Evolutionary conservation across 2,888 invertebrate species (phyloP).

Genomic region (Melieria omissa): DNA sequence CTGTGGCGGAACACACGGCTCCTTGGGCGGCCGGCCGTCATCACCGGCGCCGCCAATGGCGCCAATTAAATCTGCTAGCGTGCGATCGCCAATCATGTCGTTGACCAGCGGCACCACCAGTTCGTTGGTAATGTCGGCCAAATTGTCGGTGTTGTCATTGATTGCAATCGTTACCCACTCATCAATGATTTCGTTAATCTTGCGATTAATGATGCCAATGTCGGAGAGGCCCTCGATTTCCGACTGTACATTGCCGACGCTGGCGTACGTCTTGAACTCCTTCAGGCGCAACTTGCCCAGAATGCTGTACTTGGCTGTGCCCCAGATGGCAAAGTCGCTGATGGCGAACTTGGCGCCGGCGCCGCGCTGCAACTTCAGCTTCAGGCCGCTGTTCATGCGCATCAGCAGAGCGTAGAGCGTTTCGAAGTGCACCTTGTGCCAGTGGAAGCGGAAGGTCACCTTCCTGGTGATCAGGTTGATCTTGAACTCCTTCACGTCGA

Average conservation of each 20-base stretch:
- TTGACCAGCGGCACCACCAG: slow-evolving; percentile 51
- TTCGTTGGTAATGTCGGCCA: slow-evolving; percentile 48
- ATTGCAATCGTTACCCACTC: slow-evolving; percentile 54
- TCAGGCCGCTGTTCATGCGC: slow-evolving; percentile 26
- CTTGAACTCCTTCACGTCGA: slow-evolving; percentile 49
- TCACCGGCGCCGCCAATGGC: slow-evolving; percentile 47
- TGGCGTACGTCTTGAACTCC: slow-evolving; percentile 48
- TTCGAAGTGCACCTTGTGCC: slow-evolving; percentile 47
- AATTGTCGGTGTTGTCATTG: slow-evolving; percentile 57
- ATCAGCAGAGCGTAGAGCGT: slow-evolving; percentile 52
- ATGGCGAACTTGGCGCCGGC: slow-evolving; percentile 56
- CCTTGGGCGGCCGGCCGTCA: slow-evolving; percentile 29
- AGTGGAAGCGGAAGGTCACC: slow-evolving; percentile 50
- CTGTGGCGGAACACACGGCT: slow-evolving; percentile 40
- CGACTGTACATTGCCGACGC: slow-evolving; percentile 54
- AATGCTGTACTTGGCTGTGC: slow-evolving; percentile 50
- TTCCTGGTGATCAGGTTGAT: slow-evolving; percentile 47
- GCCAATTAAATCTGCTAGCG: slow-evolving; percentile 52
- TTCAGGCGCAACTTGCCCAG: slow-evolving; percentile 48
- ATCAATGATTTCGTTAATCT: slow-evolving; percentile 58
- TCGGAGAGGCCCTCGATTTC: slow-evolving; percentile 56
- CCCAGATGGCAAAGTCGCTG: slow-evolving; percentile 50
- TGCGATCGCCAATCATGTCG: slow-evolving; percentile 51
- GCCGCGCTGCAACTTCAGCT: slow-evolving; percentile 44
- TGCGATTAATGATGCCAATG: slow-evolving; percentile 52